Base-by-base conservation (phyloP, 2,888 invertebrate genomes). In the Caenorhabditis auriculariae region DNA sequence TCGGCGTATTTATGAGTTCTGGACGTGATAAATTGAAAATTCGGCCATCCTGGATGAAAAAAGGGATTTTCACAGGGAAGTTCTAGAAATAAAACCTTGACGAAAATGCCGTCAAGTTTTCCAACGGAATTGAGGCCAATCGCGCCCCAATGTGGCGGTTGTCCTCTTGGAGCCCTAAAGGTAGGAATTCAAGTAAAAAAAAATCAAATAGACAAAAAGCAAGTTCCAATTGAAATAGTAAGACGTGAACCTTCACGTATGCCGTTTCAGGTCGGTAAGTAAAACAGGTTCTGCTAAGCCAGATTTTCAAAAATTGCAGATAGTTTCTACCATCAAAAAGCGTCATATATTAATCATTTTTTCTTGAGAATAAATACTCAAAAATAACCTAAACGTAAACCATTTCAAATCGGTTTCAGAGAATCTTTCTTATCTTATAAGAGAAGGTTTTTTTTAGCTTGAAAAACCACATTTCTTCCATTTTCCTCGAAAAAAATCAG, bases 81-180 rank as follows among this genome's bases (percentile, higher is more conserved):
- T 35, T 35, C 15, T 35, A 35, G 9, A 35, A 9, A 35, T 35
- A 35, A 35, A 1, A 52, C 57, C 26, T 54, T 57, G n/a, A 68
- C 41, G 42, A 68, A 68, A 47, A 45, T 62, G 27, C 62, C 68
- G 48, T 65, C 68, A 35, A 65, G 23, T 28, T 60, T 52, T 3
- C 52, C 49, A 0, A 35, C 38, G n/a, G 48, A 23, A 48, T 62
- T 58, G 29, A 50, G 46, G 26, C 15, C 39, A 5, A 68, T 53
- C 2, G 53, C 32, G 23, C 68, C 68, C 68, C 68, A 68, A 24
- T 65, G 65, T 15, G 68, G 65, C 2, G 62, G 43, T 28, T 48
- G 54, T 17, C 68, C 68, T 17, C 62, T 51, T 29, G 60, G 60
- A 7, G 64, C 44, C 67, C 67, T 66, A 44, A 28, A 57, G 54